A percentile compares a stretch with the other conserved stretches of the same genome.
Evolutionary conservation across 92 coral and sea anemone species (phyloP).

Genomic region (Anthopleura xanthogrammica): DNA sequence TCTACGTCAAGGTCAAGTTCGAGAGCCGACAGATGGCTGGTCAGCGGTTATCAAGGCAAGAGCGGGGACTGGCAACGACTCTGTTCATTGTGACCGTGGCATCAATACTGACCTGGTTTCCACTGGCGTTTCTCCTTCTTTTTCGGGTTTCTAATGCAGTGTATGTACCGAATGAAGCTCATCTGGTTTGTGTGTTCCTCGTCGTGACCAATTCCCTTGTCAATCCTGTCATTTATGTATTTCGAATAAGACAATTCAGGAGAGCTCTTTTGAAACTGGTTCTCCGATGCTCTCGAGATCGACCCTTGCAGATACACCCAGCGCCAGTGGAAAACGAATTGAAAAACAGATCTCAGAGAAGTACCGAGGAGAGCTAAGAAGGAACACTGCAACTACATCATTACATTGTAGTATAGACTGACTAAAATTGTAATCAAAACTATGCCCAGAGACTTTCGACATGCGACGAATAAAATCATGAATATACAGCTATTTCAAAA

Average conservation of each 20-base stretch:
- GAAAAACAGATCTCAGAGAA: not conserved
- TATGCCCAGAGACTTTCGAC: too few species aligned
- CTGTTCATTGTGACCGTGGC: slow-evolving; percentile 12
- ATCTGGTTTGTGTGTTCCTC: slow-evolving; percentile 7
- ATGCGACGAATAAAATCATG: too few species aligned
- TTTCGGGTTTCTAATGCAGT: not conserved
- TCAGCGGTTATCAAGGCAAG: not conserved
- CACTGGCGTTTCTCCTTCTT: slow-evolving; percentile 7
- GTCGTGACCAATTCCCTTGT: slow-evolving; percentile 7
- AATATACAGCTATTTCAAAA: too few species aligned
- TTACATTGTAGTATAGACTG: too few species aligned
- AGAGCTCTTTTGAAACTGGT: not conserved
- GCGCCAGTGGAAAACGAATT: not conserved
- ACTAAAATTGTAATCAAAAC: too few species aligned
- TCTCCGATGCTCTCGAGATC: not conserved
- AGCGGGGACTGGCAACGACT: slow-evolving; percentile 7
- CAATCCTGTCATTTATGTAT: not conserved
- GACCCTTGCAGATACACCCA: not conserved
- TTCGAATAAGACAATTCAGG: slow-evolving; percentile 1
- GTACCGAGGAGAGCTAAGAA: not conserved
- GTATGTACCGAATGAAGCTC: not conserved
- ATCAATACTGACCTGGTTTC: slow-evolving; percentile 9
- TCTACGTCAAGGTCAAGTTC: not conserved
- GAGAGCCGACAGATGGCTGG: not conserved
- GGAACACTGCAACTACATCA: not conserved